Evolutionary conservation across 2,113 vertebrate species (phyloP), one percentile per base, ranked within the genome.

Genomic region (Nansenia antarctica): DNA sequence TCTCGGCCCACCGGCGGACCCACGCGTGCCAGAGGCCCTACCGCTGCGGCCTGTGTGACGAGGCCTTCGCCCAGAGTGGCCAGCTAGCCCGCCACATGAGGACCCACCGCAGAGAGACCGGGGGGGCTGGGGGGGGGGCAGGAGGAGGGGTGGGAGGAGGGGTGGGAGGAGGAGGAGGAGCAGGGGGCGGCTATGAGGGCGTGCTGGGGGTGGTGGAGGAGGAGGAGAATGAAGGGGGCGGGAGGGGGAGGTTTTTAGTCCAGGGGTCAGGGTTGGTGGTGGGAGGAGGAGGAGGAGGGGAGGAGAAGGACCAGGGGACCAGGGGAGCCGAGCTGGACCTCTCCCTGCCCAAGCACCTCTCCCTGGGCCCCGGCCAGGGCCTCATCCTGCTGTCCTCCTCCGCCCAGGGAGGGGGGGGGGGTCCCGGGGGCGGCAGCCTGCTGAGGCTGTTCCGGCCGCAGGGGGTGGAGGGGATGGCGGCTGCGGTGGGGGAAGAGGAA

Each of bases 401-500:
- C 88, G 93, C 89, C 85, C 62, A n/a, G n/a, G n/a, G n/a, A n/a
- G n/a, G n/a, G n/a, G n/a, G n/a, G n/a, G 90, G 71, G 27, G 80
- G 78, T 0, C 1, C 93, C n/a, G n/a, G n/a, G 58, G 94, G 93
- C 78, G 93, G 91, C 86, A 93, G 92, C 80, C 92, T 95, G 24
- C 93, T 94, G 76, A 92, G 94, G 84, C 88, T 96, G 78, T 96
- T 94, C 85, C 96, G 94, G 83, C 93, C 90, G 89, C 95, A 94
- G 92, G 85, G 89, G 90, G 91, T 94, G 93, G 83, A 93, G 93
- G 91, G 86, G n/a, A n/a, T n/a, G n/a, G n/a, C n/a, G n/a, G n/a
- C n/a, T n/a, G n/a, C n/a, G n/a, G n/a, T n/a, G n/a, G n/a, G n/a
- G n/a, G n/a, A n/a, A 88, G 85, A 93, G 90, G 91, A 92, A 88